Evolutionary conservation across 2,113 vertebrate genomes (phyloP), one percentile per base, ranked within the genome.

Genomic region (Eulacestoma nigropectus): DNA sequence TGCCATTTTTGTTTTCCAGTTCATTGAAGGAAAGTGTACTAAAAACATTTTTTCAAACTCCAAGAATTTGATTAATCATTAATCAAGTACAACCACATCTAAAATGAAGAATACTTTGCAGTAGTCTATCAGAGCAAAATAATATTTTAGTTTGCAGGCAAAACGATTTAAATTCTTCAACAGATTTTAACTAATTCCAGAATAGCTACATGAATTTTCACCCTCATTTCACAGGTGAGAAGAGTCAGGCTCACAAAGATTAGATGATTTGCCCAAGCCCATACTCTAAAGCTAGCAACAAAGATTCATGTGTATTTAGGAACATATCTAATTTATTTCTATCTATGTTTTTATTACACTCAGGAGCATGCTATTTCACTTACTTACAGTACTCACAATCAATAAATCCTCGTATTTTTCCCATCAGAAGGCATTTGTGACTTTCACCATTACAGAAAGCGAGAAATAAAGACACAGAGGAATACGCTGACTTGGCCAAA

Each of bases 321-420:
- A 79, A n/a, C n/a, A 27, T 50, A 82, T 62, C 81, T 94, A 68
- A 95, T 94, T 96, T 91, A 92, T 94, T 96, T 89, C 77, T 74
- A 84, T 95, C 85, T 95, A 18, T 2, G 29, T 76, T 96, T 95
- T 96, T 94, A 97, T 85, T 94, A 79, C 74, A 76, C 93, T 85
- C 91, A 79, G 49, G 74, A 95, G 95, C 87, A 82, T 4, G 60
- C 73, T 95, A 96, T 95, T 94, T 91, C 93, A 94, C 77, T 95
- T 82, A 87, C 90, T 95, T 91, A 94, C 94, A 89, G 89, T 83
- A 87, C 74, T 93, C 9, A 5, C 62, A 94, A 94, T 94, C 93
- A 96, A 96, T 95, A 94, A 95, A 97, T 87, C 84, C 65, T 79
- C 0, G 0, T 39, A 82, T 87, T 97, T 89, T 91, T 94, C 65